These are phyloP conservation scores for Drosophila lutescens DNA, from an alignment of 2,888 invertebrate species.

Conservation along the genomic window DNA sequence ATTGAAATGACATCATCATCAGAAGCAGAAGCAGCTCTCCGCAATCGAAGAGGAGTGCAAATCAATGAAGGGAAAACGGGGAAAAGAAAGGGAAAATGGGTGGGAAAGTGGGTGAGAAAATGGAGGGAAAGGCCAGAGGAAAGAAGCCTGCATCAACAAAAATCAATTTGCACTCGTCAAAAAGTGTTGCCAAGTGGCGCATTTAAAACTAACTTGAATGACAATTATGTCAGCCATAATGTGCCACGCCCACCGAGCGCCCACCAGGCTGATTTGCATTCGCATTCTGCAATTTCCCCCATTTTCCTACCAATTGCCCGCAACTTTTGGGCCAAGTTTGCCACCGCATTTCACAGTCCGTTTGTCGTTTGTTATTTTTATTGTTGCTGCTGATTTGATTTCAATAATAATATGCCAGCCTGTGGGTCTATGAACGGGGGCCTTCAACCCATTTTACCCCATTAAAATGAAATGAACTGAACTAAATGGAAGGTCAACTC, in stretches of 20 bases:
- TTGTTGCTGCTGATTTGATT: conserved; percentile 40
- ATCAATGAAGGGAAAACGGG: conserved; percentile 22
- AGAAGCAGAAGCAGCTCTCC: conserved; percentile 6
- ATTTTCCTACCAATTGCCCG: not conserved
- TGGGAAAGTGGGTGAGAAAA: conserved; percentile 41
- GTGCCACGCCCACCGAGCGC: conserved; percentile 12
- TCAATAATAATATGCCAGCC: conserved; percentile 29
- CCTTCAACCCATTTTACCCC: conserved; percentile 1
- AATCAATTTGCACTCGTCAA: conserved; percentile 60
- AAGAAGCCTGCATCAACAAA: conserved; percentile 33
- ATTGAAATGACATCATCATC: conserved; percentile 43
- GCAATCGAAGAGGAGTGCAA: conserved; percentile 13
- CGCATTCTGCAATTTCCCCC: not conserved
- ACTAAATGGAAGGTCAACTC: conserved; percentile 33
- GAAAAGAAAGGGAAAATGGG: not conserved
- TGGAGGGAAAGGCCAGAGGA: conserved; percentile 20
- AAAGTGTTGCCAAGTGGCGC: conserved; percentile 59
- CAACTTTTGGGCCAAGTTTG: conserved; percentile 27
- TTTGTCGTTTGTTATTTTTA: conserved; percentile 30
- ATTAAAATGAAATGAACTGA: conserved; percentile 22
- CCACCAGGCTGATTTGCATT: conserved; percentile 50
- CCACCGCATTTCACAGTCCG: conserved; percentile 42
- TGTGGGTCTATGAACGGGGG: conserved; percentile 20
- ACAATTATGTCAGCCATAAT: conserved; percentile 51
- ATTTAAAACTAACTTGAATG: conserved; percentile 63